Percentiles rank a stretch among this genome's conserved stretches.
These are phyloP conservation scores for Mus spicilegus DNA, from an alignment of 2,113 vertebrate species.

Conservation along the genomic window DNA sequence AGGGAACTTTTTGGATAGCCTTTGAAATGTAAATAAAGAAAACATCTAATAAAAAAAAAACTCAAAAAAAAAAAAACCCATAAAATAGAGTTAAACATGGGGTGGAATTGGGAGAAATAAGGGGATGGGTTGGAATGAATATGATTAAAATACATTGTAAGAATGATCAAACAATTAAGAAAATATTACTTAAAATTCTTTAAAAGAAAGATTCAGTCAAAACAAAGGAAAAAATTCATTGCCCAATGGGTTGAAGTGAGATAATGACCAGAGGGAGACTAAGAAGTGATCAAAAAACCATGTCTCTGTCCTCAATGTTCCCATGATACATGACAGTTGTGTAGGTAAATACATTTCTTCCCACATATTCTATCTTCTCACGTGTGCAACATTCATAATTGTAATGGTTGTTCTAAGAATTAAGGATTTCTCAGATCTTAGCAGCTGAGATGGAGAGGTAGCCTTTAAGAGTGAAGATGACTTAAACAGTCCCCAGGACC, in stretches of 20 bases:
- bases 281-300: not conserved
- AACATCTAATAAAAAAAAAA: no score
- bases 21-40: no score
- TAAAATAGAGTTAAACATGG: no score
- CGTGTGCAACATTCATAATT: not conserved
- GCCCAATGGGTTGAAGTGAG: not conserved
- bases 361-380: not conserved
- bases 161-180: no score
- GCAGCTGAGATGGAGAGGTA: slow-evolving; percentile 3
- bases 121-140: no score
- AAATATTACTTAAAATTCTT: no score
- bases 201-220: not conserved
- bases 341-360: not conserved
- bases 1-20: no score
- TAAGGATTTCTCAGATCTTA: not conserved
- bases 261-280: not conserved
- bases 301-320: not conserved
- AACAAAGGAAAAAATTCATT: not conserved
- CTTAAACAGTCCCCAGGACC: not conserved
- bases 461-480: not conserved
- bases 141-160: no score
- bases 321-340: not conserved
- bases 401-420: not conserved
- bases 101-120: no score
- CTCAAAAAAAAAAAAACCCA: no score